Base-by-base conservation (phyloP, 2,888 invertebrate genomes). In the Trilocha varians region DNA sequence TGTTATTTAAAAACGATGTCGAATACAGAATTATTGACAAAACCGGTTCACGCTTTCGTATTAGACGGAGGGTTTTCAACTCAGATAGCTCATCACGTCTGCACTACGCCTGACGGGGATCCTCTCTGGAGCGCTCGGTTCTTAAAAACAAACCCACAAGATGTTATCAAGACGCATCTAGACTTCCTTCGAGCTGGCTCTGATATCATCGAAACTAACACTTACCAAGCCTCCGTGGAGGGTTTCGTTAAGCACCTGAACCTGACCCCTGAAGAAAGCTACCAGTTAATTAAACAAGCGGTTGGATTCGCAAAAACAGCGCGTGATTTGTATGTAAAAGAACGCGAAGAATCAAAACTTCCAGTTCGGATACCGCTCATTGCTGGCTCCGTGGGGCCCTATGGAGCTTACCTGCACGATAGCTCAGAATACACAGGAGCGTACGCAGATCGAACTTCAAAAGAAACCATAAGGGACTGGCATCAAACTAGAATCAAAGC, bases 321-420 rank as follows among this genome's bases (percentile, higher is more conserved):
- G 0, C 87, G 90, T 38, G 78, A 87, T n/a, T 84, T 78, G 40
- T 91, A 87, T 59, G 50, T 87, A 17, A 68, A 87, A 36, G 88
- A 89, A 58, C 77, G 83, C 55, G 52, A 55, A 1, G 51, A 66
- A 3, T 52, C 47, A 14, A 51, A 53, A 1, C 40, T 48, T 18
- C 48, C 52, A 8, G 48, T 48, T 5, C 57, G 47, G 1, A 60
- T 64, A 13, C 91, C 92, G 3, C 63, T 91, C 35, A 88, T 97
- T 39, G 94, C 92, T 1, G 98, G 96, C 0, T 95, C 96, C 0
- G 90, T 97, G 15, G 98, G 98, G 0, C 95, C 98, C 0, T 97
- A 95, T 65, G 98, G 97, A 0, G 97, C 97, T 0, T 91, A 90
- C 57, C 80, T 96, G 41, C 91, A 93, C 55, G 95, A 98, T 68